A percentile compares a stretch with the other conserved stretches of the same genome.
Evolutionary conservation across 2,113 vertebrate genomes (phyloP).

Genomic region (Poecilia latipinna): DNA sequence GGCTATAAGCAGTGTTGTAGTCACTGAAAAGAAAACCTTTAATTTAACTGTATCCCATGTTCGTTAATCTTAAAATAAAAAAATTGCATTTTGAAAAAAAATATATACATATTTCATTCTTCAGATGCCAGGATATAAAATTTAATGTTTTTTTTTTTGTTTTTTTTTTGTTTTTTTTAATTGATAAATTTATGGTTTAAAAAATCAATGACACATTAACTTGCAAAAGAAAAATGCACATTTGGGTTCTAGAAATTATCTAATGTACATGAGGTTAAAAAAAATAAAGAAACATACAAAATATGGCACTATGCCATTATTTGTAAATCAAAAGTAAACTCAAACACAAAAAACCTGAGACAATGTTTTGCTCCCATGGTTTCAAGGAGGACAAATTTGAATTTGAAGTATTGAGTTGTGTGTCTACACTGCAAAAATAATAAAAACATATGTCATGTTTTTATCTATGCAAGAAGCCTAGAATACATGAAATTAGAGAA

Average conservation of each 20-base stretch:
- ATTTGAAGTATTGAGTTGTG: too few relatives aligned
- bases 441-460: too few relatives aligned
- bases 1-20: conserved; percentile 46
- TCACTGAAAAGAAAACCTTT: background rate
- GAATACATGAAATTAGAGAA: too few relatives aligned
- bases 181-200: background rate
- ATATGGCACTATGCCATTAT: too few relatives aligned
- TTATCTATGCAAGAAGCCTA: too few relatives aligned
- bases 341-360: too few relatives aligned
- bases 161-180: background rate
- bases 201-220: background rate
- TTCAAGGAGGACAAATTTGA: too few relatives aligned
- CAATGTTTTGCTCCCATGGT: too few relatives aligned
- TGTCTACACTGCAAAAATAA: too few relatives aligned
- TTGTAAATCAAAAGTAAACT: too few relatives aligned
- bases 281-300: too few relatives aligned
- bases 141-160: background rate
- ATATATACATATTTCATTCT: background rate
- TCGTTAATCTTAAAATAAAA: background rate
- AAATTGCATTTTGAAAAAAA: background rate
- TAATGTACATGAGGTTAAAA: too few relatives aligned
- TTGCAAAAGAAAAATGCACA: background rate
- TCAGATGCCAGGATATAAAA: background rate
- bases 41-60: background rate
- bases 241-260: background rate